Evolutionary conservation across 2,888 invertebrate genomes (phyloP).

Genomic region (Ligdia adustata): DNA sequence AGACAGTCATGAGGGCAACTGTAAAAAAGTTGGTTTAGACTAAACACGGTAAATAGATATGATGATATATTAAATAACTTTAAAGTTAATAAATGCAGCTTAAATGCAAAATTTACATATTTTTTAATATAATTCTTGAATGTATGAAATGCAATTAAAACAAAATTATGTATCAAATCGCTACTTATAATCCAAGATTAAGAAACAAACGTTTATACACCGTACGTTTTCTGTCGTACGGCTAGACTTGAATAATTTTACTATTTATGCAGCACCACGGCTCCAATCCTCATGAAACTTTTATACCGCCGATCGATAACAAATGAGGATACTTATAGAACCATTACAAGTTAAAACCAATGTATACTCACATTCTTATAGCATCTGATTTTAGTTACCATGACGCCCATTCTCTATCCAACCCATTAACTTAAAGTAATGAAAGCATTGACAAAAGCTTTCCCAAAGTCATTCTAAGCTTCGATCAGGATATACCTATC

Average conservation of each 20-base stretch:
- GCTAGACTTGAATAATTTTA: neutral
- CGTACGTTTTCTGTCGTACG: too few relatives aligned
- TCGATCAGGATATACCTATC: slow-evolving; percentile 59
- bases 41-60: too few relatives aligned
- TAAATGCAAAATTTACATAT: too few relatives aligned
- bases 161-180: too few relatives aligned
- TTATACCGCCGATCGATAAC: slow-evolving; percentile 9
- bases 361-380: neutral
- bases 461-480: slow-evolving; percentile 34
- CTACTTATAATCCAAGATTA: neutral
- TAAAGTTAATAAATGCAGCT: too few relatives aligned
- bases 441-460: slow-evolving; percentile 32
- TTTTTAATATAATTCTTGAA: too few relatives aligned
- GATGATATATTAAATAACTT: too few relatives aligned
- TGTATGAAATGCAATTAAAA: too few relatives aligned
- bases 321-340: slow-evolving; percentile 5
- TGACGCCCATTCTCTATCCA: slow-evolving; percentile 11
- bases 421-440: slow-evolving; percentile 31
- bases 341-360: slow-evolving; percentile 5
- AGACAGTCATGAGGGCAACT: too few relatives aligned
- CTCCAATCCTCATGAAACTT: slow-evolving; percentile 6
- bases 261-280: neutral
- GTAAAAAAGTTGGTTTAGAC: too few relatives aligned
- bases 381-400: slow-evolving; percentile 10
- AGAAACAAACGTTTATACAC: too few relatives aligned